phyloP scores from a whole-genome alignment of 2,797 vertebrate genomes.

The Psittacula derbiana region DNA sequence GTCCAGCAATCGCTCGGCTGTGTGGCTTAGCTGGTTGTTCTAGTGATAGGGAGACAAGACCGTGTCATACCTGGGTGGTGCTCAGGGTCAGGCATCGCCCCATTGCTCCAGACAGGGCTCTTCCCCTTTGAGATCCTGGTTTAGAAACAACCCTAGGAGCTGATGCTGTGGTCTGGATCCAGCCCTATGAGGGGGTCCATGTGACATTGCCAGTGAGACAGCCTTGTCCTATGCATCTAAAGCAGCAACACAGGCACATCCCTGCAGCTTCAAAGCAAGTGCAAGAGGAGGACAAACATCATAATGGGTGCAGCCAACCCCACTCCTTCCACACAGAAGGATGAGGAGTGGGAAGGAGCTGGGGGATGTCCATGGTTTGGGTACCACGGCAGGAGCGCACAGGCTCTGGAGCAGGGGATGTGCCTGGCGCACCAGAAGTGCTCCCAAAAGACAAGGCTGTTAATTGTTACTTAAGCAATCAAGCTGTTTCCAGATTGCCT shows the following conservation, averaged over 20 bases:
- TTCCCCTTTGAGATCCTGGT: not conserved
- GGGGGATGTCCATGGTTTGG: not conserved
- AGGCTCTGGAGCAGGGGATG: not conserved
- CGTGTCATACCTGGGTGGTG: rapidly evolving
- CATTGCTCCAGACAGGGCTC: rapidly evolving
- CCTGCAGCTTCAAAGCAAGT: rapidly evolving
- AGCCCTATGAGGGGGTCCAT: rapidly evolving
- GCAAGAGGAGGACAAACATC: not conserved
- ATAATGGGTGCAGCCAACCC: rapidly evolving
- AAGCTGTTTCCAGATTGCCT: conserved; percentile 47
- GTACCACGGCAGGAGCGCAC: rapidly evolving
- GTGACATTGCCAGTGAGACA: rapidly evolving
- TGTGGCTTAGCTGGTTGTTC: not conserved
- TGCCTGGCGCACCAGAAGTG: rapidly evolving
- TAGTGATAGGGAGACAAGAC: not conserved
- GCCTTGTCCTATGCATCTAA: rapidly evolving
- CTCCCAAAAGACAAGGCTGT: conserved; percentile 36
- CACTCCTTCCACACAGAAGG: rapidly evolving
- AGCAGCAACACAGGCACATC: rapidly evolving
- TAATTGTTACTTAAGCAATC: conserved; percentile 66
- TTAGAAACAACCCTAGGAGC: not conserved
- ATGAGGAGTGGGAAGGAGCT: not conserved
- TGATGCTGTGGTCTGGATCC: not conserved
- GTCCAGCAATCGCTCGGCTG: rapidly evolving
- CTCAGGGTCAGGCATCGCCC: not conserved